Evolutionary conservation across 2,113 vertebrate genomes (phyloP).

Genomic region (Cynopterus brachyotis): DNA sequence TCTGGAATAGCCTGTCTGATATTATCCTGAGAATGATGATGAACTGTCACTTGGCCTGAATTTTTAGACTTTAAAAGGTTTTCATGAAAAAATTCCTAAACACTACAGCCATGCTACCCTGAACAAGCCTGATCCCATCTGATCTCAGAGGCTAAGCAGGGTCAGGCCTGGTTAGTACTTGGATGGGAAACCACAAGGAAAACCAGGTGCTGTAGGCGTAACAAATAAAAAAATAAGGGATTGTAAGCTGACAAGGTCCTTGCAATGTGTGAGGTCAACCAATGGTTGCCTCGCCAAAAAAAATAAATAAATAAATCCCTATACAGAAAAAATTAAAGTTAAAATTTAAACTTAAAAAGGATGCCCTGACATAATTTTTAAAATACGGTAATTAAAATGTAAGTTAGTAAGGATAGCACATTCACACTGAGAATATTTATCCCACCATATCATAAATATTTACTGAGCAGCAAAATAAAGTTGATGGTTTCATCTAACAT

Average conservation of each 20-base stretch:
- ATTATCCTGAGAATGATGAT: constrained; percentile 9
- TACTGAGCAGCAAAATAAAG: constrained; percentile 21
- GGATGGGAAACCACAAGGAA: no score
- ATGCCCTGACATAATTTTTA: neutral
- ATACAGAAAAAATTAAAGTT: neutral
- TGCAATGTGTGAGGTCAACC: no score
- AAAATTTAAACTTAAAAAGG: constrained; percentile 1
- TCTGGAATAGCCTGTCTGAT: neutral
- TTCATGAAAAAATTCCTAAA: constrained; percentile 10
- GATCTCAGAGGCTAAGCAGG: no score
- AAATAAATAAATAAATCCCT: no score
- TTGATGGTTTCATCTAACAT: neutral
- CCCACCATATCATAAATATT: neutral
- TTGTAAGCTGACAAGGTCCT: no score
- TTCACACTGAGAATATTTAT: neutral
- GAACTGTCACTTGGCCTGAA: constrained; percentile 26
- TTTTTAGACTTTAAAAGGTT: constrained; percentile 46
- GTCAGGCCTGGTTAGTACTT: no score
- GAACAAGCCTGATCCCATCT: no score
- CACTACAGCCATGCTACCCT: neutral
- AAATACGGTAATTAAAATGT: neutral
- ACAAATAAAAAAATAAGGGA: no score
- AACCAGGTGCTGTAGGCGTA: no score
- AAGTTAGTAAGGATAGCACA: constrained; percentile 11
- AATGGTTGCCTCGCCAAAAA: no score